phyloP scores from a whole-genome alignment of 2,113 vertebrate genomes.

The Hippocampus abdominalis region DNA sequence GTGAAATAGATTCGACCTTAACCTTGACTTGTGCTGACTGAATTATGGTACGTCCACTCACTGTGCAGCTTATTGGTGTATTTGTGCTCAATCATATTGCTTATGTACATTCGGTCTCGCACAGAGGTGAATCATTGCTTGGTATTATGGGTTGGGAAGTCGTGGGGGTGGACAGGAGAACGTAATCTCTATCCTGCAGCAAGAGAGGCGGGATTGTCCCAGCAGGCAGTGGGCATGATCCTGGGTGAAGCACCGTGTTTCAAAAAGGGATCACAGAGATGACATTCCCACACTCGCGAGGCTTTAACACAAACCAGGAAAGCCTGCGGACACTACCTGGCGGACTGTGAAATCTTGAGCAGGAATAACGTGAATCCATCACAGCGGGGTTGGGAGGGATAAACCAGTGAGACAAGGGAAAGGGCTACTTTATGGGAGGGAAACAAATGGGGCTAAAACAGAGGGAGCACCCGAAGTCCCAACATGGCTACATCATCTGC shows the following conservation, averaged over 20 bases:
- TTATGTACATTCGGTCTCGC: constrained; percentile 25
- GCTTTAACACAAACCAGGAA: constrained; percentile 37
- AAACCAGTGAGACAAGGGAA: constrained; percentile 29
- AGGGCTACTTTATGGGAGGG: constrained; percentile 12
- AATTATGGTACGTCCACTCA: constrained; percentile 16
- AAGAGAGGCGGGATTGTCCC: constrained; percentile 55
- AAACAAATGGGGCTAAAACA: neutral
- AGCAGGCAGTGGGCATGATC: constrained; percentile 60
- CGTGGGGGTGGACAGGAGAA: constrained; percentile 33
- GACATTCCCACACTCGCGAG: constrained; percentile 61
- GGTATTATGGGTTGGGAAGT: constrained; percentile 13
- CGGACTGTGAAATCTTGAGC: constrained; percentile 53
- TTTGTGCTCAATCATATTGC: constrained; percentile 24
- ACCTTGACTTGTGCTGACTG: constrained; percentile 33
- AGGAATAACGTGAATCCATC: constrained; percentile 37
- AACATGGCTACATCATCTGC: constrained; percentile 32
- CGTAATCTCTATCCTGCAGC: constrained; percentile 57
- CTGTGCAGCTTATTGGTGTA: constrained; percentile 19
- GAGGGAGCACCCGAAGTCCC: constrained; percentile 31
- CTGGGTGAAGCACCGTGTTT: constrained; percentile 29
- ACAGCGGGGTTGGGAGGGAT: constrained; percentile 32
- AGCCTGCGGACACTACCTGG: constrained; percentile 41
- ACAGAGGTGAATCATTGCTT: constrained; percentile 18
- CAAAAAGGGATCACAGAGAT: constrained; percentile 58
- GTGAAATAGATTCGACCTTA: constrained; percentile 38